Base-by-base conservation (phyloP, 2,797 vertebrate species). In the Enteromius viviparus region DNA sequence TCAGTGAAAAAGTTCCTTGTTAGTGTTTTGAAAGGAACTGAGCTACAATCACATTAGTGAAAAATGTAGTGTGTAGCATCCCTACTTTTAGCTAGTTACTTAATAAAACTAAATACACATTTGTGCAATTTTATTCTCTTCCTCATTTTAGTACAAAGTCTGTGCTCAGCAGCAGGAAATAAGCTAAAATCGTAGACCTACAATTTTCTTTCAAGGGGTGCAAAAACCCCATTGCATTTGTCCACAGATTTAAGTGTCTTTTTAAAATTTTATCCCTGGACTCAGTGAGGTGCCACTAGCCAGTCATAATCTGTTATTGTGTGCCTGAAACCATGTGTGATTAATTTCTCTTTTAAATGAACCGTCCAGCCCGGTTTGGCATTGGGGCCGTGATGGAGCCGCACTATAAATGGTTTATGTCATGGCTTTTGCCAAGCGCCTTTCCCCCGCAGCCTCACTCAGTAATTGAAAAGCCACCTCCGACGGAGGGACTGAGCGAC, bases 301-400 rank as follows among this genome's bases (percentile, higher is more conserved):
- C 90, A 89, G 89, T 93, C 92, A 87, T 93, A 89, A 93, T 90
- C 89, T 91, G 85, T 92, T 92, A 92, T 91, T 91, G 90, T 92
- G 92, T 91, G 87, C 90, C 90, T 91, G 87, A 90, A 91, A 92
- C 87, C 90, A 92, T 89, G 91, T 91, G 88, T 90, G 92, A 92
- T 93, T 95, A 93, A 94, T 95, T 94, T 93, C 92, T 92, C 90
- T 94, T 94, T 93, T 88, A 94, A 95, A 95, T 93, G 90, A 94
- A 94, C 89, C 94, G 92, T 93, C 93, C 91, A 77, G 89, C 90
- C 81, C 62, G 89, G 85, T 93, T 93, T 92, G 93, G 89, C 89
- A 87, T 86, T 6, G 45, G 89, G 92, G 91, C 85, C 84, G 86
- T 87, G 93, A 94, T 88, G 87, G 90, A 91, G 89, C 80, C 88